Evolutionary conservation across 2,113 vertebrate genomes (phyloP), one percentile per base, ranked within the genome.

Genomic region (Gadus chalcogrammus): DNA sequence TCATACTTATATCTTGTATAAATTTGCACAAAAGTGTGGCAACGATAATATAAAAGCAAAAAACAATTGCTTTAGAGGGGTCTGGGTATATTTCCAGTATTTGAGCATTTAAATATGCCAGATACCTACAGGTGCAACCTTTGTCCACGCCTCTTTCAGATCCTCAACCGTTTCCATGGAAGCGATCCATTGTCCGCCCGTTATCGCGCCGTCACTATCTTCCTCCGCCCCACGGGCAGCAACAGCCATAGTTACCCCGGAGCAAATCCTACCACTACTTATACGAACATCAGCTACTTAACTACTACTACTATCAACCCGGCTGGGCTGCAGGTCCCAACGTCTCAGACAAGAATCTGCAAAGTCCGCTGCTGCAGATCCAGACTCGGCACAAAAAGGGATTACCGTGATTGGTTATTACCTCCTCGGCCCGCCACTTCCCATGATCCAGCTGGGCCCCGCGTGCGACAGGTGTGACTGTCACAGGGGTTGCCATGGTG

Each of bases 371-470:
- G 8, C 20, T 18, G 27, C n/a, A 59, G 17, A 35, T 56, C 16
- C 15, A 1, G 18, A 20, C 15, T 60, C 17, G 18, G 42, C 58
- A 55, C 28, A 17, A 17, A 31, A 15, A 3, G 56, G 17, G 0
- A 72, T 60, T 27, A 61, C 60, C 70, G 42, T 9, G 64, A 53
- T 52, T 53, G 64, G 17, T 52, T 65, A 22, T 86, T 88, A 87
- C 82, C 84, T 83, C 69, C 20, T 48, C 18, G 61, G 65, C 67
- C 35, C 62, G 64, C 61, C 15, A 35, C 63, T 79, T 64, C 55
- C 68, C 66, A 52, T 42, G n/a, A 64, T 72, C 65, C 60, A 64
- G 59, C 1, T 27, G 35, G 42, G 70, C 73, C 5, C 17, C 17
- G 55, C 8, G 20, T 79, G 59, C 42, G 9, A n/a, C 63, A 61